Conservation (phyloP, 2,113 vertebrate genomes). For the Tapirus terrestris region DNA sequence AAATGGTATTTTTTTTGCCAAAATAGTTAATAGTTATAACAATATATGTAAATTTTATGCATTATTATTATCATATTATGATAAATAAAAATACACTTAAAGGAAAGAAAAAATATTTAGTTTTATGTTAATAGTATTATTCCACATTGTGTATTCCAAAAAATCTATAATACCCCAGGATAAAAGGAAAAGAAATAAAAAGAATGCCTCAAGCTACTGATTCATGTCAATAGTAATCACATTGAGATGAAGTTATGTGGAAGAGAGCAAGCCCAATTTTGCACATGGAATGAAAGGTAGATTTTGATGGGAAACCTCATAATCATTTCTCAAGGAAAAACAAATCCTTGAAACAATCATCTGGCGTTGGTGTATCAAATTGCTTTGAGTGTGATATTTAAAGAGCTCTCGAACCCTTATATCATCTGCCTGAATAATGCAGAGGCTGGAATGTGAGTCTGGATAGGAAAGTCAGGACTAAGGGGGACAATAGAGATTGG, state of each 20-base stretch:
- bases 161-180: background rate
- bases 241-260: background rate
- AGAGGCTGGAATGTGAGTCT: background rate
- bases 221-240: background rate
- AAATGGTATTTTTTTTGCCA: background rate
- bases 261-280: background rate
- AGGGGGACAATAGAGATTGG: background rate
- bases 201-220: background rate
- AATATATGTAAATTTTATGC: background rate
- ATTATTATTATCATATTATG: background rate
- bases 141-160: background rate
- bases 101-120: background rate
- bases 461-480: background rate
- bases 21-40: background rate
- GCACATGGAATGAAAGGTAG: background rate
- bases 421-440: background rate
- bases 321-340: background rate
- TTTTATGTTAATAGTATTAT: background rate
- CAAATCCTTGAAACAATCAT: background rate
- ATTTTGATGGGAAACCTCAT: background rate
- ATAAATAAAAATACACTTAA: background rate
- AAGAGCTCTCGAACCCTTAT: background rate
- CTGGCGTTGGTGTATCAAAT: background rate
- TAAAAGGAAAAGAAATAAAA: background rate
- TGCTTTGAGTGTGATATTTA: background rate